Conservation (phyloP, 1,140 invertebrate species). For the Tachypleus tridentatus region DNA sequence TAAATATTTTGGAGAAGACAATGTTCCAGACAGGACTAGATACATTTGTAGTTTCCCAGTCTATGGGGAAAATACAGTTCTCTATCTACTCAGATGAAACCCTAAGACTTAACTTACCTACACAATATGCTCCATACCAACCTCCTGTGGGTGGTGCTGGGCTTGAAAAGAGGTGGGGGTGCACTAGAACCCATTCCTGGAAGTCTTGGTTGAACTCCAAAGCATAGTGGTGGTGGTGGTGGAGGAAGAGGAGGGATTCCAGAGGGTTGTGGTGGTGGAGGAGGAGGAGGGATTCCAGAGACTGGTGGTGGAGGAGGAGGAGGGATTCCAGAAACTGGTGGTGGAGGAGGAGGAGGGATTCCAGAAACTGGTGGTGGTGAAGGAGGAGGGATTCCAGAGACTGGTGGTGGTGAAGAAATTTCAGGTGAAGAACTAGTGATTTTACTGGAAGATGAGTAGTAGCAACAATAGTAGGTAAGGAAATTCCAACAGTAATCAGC, state of each 20-base stretch:
- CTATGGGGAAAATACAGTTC: background rate
- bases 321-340: conserved; percentile 18
- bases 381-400: conserved; percentile 31
- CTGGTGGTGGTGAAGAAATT: conserved; percentile 23
- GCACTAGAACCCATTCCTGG: conserved; percentile 8
- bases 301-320: conserved; percentile 30
- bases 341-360: conserved; percentile 19
- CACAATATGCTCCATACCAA: conserved; percentile 48
- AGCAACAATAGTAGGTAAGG: background rate
- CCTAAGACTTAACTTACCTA: conserved; percentile 10
- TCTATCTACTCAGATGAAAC: background rate
- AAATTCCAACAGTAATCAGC: background rate
- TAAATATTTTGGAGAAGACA: too few species aligned
- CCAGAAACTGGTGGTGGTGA: conserved; percentile 26
- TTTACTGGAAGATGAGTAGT: background rate
- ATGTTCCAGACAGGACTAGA: too few species aligned
- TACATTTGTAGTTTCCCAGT: too few species aligned
- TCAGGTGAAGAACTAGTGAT: background rate
- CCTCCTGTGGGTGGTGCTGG: conserved; percentile 60
- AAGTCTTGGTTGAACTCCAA: conserved; percentile 30
- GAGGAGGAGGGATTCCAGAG: conserved; percentile 32
- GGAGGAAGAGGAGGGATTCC: conserved; percentile 31
- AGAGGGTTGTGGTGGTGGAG: conserved; percentile 30
- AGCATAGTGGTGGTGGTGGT: conserved; percentile 27
- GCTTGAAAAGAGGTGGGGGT: conserved; percentile 35